Conservation (phyloP, 2,113 vertebrate species). For the Paradoxurus hermaphroditus region DNA sequence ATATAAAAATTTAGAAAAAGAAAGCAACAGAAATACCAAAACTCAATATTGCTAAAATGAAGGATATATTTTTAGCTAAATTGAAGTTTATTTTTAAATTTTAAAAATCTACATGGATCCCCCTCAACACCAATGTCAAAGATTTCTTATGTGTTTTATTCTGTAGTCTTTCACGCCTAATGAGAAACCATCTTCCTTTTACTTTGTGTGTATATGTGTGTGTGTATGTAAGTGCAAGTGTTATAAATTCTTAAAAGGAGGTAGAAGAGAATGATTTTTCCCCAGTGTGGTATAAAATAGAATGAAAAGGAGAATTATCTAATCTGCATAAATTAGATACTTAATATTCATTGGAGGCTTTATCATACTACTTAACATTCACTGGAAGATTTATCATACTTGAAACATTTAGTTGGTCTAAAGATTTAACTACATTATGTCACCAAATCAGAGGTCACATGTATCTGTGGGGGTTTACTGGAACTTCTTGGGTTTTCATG, state of each 20-base stretch:
- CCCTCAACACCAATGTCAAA: neutral
- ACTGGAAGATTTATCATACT: neutral
- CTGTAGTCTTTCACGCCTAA: neutral
- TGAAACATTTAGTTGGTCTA: conserved; percentile 3
- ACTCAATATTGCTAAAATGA: neutral
- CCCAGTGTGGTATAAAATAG: neutral
- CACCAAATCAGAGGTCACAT: neutral
- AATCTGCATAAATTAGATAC: neutral
- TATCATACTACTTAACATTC: neutral
- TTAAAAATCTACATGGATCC: neutral
- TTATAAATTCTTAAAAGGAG: neutral
- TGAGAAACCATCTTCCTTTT: neutral
- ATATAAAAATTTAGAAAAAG: neutral
- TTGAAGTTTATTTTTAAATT: neutral
- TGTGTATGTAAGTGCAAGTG: neutral
- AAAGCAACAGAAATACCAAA: neutral
- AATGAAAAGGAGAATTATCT: neutral
- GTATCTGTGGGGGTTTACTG: neutral
- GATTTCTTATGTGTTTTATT: neutral
- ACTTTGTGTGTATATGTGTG: neutral
- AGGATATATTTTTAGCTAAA: neutral
- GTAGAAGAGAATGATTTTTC: neutral
- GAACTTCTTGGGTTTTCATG: neutral
- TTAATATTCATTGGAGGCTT: neutral
- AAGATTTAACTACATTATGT: conserved; percentile 1